Evolutionary conservation across 2,888 invertebrate species (phyloP).

Genomic region (Drosophila pseudotakahashii): DNA sequence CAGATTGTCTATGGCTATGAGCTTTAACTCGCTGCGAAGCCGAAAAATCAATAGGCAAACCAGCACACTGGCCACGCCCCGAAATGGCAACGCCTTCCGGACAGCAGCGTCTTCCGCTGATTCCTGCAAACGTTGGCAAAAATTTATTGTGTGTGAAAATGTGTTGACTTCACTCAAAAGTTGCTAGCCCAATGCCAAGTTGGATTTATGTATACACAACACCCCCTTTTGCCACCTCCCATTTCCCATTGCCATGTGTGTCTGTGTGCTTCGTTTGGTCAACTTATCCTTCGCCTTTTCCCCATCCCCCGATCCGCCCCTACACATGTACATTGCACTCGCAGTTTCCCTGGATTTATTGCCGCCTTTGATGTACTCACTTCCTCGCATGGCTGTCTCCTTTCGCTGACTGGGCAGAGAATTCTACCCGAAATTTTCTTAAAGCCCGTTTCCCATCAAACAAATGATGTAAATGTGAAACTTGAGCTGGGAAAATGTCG

Average conservation of each 20-base stretch:
- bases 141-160: conserved; percentile 80
- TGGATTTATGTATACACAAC: conserved; percentile 72
- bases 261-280: conserved; percentile 60
- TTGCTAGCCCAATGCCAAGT: conserved; percentile 63
- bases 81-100: conserved; percentile 24
- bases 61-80: conserved; percentile 58
- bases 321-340: conserved; percentile 60
- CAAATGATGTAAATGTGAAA: conserved; percentile 42
- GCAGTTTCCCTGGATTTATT: conserved; percentile 68
- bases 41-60: conserved; percentile 70
- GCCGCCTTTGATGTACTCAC: conserved; percentile 60
- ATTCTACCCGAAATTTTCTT: conserved; percentile 14
- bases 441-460: conserved; percentile 20
- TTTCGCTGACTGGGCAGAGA: conserved; percentile 61
- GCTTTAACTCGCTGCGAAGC: conserved; percentile 29
- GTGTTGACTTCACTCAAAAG: conserved; percentile 79
- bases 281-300: conserved; percentile 55
- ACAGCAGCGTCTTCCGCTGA: conserved; percentile 18
- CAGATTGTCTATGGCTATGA: conserved; percentile 14
- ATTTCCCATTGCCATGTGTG: not conserved
- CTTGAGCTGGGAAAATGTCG: conserved; percentile 54
- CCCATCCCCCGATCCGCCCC: conserved; percentile 22
- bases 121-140: conserved; percentile 71
- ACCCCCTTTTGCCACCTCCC: conserved; percentile 3
- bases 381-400: conserved; percentile 43